Base-by-base conservation (phyloP, 2,797 vertebrate genomes). In the Apogon talboti region DNA sequence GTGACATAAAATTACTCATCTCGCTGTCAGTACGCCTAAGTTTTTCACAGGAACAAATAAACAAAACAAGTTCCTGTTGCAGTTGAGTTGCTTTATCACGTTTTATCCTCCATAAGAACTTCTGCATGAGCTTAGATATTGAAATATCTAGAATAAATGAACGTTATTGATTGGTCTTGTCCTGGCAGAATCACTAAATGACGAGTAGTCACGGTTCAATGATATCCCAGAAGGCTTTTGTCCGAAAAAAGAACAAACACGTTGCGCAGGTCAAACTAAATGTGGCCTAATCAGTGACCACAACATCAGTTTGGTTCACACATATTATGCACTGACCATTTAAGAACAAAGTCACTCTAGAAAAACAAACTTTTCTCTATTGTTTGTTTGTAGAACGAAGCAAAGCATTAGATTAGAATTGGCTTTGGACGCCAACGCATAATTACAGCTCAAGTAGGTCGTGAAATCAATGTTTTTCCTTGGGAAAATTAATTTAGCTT, bases 161-260 rank as follows among this genome's bases (percentile, higher is more conserved):
- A 49, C 56, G 11, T 51, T 21, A 56, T 9, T 14, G 52, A 72
- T 79, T 66, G 53, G 3, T 48, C 60, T 21, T 41, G 42, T 52
- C 15, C 42, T 18, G 4, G 12, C 45, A 82, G 54, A 65, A 33
- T 59, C 50, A 28, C n/a, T n/a, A 47, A 58, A 53, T 74, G 55
- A 70, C 46, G 46, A 35, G 57, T 56, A 70, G 13, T 41, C 12
- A 14, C n/a, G 37, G 53, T 51, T 60, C 50, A 44, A 59, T 56
- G 56, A 53, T 41, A 38, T 59, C 43, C 44, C 45, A 38, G 44
- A 71, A 35, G 63, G 33, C 60, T 21, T 57, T 28, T 9, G 49
- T 43, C 55, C 91, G 96, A 69, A 92, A 90, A 0, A 91, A 94
- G 80, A 88, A 94, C 45, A 95, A 88, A 83, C 94, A 93, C 1